Conservation (phyloP, 2,797 vertebrate genomes). For the Hapalemur alaotrensis region DNA sequence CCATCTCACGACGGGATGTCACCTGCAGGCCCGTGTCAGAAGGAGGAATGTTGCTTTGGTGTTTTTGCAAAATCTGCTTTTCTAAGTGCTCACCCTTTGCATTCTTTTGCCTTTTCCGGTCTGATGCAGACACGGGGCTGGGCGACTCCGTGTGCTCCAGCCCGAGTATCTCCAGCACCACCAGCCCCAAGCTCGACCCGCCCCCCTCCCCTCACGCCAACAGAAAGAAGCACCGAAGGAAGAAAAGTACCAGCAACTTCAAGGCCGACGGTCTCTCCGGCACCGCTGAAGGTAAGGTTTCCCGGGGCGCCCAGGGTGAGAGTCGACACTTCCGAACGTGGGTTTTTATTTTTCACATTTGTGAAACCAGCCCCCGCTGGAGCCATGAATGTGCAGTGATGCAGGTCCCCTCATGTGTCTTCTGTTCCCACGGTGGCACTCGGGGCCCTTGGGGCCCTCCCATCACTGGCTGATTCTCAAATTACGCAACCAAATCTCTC, state of each 20-base stretch:
- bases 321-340: accelerated
- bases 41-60: accelerated
- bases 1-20: accelerated
- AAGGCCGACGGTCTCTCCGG: constrained; percentile 94
- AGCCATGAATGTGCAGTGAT: accelerated
- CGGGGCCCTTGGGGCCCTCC: background rate
- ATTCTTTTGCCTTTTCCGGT: background rate
- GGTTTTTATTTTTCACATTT: accelerated
- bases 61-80: background rate
- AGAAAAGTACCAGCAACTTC: constrained; percentile 99
- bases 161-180: constrained; percentile 95
- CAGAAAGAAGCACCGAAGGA: constrained; percentile 97
- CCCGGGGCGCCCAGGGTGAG: accelerated
- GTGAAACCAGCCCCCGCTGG: accelerated
- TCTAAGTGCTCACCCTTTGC: background rate
- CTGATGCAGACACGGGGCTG: constrained; percentile 90
- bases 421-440: accelerated
- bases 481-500: accelerated
- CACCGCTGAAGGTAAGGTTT: constrained; percentile 93
- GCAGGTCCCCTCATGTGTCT: accelerated
- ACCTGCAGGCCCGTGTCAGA: accelerated
- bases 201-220: constrained; percentile 97
- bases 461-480: accelerated
- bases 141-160: constrained; percentile 96
- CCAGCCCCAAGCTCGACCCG: constrained; percentile 96